A percentile compares a stretch with the other conserved stretches of the same genome.
phyloP scores from a whole-genome alignment of 2,797 vertebrate species.

The Aldrovandia affinis region DNA sequence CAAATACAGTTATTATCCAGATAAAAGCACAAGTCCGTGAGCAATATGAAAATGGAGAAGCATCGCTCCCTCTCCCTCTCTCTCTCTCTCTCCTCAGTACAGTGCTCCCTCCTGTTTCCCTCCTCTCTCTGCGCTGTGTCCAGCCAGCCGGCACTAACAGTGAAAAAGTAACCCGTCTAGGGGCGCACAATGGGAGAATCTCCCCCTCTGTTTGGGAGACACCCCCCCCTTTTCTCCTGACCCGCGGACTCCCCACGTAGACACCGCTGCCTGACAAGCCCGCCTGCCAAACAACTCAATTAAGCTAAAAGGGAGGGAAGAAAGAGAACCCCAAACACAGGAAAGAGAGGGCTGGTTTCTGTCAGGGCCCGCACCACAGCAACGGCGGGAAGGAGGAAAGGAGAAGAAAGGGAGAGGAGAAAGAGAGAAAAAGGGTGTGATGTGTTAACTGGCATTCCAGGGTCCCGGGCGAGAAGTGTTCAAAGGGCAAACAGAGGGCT shows the following conservation, averaged over 20 bases:
- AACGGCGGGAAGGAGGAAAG: slow-evolving; percentile 56
- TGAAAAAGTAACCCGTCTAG: slow-evolving; percentile 99
- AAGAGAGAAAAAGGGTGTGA: slow-evolving; percentile 69
- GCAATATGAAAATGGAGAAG: too few relatives aligned
- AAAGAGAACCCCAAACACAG: slow-evolving; percentile 73
- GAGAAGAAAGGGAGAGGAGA: slow-evolving; percentile 48
- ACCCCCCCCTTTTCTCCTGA: slow-evolving; percentile 80
- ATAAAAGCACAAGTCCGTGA: too few relatives aligned
- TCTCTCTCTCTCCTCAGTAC: background rate
- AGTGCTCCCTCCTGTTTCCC: background rate
- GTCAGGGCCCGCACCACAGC: slow-evolving; percentile 80
- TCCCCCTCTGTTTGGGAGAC: slow-evolving; percentile 85
- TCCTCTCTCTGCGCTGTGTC: slow-evolving; percentile 67
- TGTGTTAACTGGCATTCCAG: slow-evolving; percentile 89
- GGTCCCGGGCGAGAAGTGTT: slow-evolving; percentile 72
- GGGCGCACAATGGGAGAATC: slow-evolving; percentile 89
- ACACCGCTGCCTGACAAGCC: slow-evolving; percentile 90
- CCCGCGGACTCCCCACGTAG: slow-evolving; percentile 95
- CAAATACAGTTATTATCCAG: too few relatives aligned
- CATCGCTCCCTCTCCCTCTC: too few relatives aligned
- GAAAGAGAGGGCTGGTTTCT: slow-evolving; percentile 82
- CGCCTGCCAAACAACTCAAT: slow-evolving; percentile 98
- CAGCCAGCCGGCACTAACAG: slow-evolving; percentile 92
- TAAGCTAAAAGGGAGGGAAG: slow-evolving; percentile 91
- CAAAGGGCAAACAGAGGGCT: slow-evolving; percentile 75